Evolutionary conservation across 2,113 vertebrate species (phyloP).

Genomic region (Equus przewalskii): DNA sequence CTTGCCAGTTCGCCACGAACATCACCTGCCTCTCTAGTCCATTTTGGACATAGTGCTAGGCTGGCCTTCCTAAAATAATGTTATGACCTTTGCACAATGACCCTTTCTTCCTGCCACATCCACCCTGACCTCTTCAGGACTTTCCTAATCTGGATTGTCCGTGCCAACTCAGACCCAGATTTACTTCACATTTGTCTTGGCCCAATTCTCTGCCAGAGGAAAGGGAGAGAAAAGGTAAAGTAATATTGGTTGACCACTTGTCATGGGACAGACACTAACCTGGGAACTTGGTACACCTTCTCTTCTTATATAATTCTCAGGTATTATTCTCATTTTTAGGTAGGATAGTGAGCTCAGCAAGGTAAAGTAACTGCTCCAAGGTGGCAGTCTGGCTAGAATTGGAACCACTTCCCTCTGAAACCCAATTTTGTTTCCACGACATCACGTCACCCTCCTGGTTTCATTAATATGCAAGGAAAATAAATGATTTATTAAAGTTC

Average conservation of each 20-base stretch:
- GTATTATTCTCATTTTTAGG: not conserved
- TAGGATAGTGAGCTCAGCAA: not conserved
- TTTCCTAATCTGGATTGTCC: not conserved
- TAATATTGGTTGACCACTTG: not conserved
- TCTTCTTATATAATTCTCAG: not conserved
- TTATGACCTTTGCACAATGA: not conserved
- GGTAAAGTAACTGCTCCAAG: not conserved
- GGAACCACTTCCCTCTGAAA: slow-evolving; percentile 14
- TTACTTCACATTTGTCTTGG: not conserved
- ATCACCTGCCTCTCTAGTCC: not conserved
- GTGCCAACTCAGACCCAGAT: not conserved
- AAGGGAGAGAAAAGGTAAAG: not conserved
- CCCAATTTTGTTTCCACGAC: not conserved
- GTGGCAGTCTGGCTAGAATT: not conserved
- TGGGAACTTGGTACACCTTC: not conserved
- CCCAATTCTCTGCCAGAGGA: not conserved
- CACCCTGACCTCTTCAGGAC: not conserved
- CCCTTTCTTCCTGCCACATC: not conserved
- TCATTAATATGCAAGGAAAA: slow-evolving; percentile 14
- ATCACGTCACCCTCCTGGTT: not conserved
- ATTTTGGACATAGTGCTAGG: not conserved
- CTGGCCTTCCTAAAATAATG: not conserved
- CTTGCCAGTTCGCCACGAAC: not conserved
- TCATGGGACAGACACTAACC: not conserved
- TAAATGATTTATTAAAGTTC: slow-evolving; percentile 37